These are phyloP conservation scores for Chrysolina oricalcia DNA, from an alignment of 2,888 invertebrate species.

Conservation along the genomic window DNA sequence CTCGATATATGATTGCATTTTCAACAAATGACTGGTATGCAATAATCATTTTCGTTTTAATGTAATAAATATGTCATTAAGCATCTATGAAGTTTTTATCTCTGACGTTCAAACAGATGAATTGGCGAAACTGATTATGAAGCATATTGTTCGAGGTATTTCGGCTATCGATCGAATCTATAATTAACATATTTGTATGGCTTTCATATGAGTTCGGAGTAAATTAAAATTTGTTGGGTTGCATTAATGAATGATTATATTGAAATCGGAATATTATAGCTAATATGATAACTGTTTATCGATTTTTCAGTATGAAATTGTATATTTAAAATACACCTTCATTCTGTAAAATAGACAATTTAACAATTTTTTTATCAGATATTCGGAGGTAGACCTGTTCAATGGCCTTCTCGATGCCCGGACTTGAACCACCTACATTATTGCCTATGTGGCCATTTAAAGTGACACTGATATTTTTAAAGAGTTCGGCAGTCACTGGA, in stretches of 20 bases:
- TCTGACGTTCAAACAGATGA: slow-evolving; percentile 9
- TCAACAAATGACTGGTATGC: not conserved
- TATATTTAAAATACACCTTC: too few relatives aligned
- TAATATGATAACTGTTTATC: not conserved
- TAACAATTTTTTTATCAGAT: too few relatives aligned
- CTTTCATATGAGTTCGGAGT: slow-evolving; percentile 2
- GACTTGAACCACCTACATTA: too few relatives aligned
- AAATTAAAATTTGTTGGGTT: not conserved
- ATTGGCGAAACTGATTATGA: slow-evolving; percentile 10
- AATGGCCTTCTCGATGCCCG: too few relatives aligned
- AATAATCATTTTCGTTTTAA: slow-evolving; percentile 3
- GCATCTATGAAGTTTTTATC: slow-evolving; percentile 21
- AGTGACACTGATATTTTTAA: too few relatives aligned
- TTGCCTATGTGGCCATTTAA: too few relatives aligned
- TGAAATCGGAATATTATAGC: too few relatives aligned
- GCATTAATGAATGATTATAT: not conserved
- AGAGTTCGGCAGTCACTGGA: too few relatives aligned
- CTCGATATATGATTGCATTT: not conserved
- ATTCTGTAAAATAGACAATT: too few relatives aligned
- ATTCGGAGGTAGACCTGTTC: too few relatives aligned
- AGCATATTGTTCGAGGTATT: slow-evolving; percentile 7
- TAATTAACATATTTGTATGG: slow-evolving; percentile 15
- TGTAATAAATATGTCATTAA: slow-evolving; percentile 11
- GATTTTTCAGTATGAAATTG: not conserved
- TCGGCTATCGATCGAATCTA: slow-evolving; percentile 2